Evolutionary conservation across 30 jellyfish, hydroid and myxozoan species (phyloP), one percentile per base, ranked within the genome.

Genomic region (Morbakka virulenta): DNA sequence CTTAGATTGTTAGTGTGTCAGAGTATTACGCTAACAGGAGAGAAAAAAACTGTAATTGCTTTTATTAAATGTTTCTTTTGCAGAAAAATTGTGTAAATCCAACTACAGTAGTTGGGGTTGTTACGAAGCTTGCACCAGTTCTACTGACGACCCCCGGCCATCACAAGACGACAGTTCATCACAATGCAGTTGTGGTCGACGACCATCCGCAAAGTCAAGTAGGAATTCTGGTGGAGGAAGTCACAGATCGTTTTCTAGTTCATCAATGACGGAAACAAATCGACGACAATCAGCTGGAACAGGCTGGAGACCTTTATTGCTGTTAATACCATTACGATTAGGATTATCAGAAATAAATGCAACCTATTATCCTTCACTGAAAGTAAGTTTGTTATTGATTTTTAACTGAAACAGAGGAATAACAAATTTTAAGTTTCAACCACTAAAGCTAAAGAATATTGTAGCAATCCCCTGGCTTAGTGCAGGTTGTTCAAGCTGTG

Each of bases 321-420:
- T 92, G 33, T 92, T 92, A 50, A 92, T 92, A 23, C 98, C 98
- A 4, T 36, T 92, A 41, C 74, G 98, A 9, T 91, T 92, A 32
- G 98, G 98, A 26, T 84, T 92, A 66, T 67, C 85, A 51, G 98
- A 92, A 72, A 78, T 81, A n/a, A 92, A 92, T 75, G 35, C 98
- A 3, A 89, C 89, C 0, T 92, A 92, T 53, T 92, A 85, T 63
- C 77, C 89, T 1, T 88, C 96, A 1, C 72, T 92, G 35, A 92
- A 92, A 87, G 98, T 89, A 62, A 61, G 31, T 9, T 21, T 2
- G 3, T 21, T 21, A 4, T 28, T 34, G 50, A 17, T 64, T 26
- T 51, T 51, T 51, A 17, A 14, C 23, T n/a, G n/a, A n/a, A n/a
- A n/a, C n/a, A n/a, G n/a, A n/a, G n/a, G n/a, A n/a, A n/a, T n/a